Conservation (phyloP, 2,888 invertebrate genomes). For the Diabrotica balteata region DNA sequence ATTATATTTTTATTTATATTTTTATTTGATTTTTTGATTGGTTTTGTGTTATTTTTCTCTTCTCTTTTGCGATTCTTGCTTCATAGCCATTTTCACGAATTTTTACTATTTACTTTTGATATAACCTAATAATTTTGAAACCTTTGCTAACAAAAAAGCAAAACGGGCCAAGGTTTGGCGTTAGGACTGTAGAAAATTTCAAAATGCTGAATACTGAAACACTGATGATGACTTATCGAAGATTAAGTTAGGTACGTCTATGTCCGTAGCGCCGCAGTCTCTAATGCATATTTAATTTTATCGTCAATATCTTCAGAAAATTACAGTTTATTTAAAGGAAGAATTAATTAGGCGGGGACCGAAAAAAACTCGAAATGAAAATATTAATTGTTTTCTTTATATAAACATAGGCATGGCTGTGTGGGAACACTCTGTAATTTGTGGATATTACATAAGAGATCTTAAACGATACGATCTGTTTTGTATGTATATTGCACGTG, state of each 20-base stretch:
- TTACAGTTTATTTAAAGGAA: constrained; percentile 13
- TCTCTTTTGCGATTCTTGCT: no score
- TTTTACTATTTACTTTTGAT: no score
- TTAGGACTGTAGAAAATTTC: no score
- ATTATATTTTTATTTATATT: no score
- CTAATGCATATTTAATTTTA: constrained; percentile 25
- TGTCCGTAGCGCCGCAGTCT: neutral
- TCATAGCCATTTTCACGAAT: no score
- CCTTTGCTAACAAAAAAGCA: no score
- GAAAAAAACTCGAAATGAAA: neutral
- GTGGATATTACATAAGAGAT: constrained; percentile 10
- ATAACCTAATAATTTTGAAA: no score
- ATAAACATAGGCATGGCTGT: constrained; percentile 5
- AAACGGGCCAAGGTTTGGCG: no score
- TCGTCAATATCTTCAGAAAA: constrained; percentile 12
- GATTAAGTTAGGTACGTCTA: neutral
- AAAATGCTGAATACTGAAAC: no score
- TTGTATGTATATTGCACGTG: constrained; percentile 8
- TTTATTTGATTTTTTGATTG: no score
- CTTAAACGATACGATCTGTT: constrained; percentile 3
- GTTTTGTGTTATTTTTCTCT: no score
- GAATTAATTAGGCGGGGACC: constrained; percentile 1
- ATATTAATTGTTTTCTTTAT: constrained; percentile 5
- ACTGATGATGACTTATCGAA: no score
- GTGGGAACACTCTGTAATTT: constrained; percentile 11